Evolutionary conservation across 2,113 vertebrate genomes (phyloP).

Genomic region (Clinocottus analis): DNA sequence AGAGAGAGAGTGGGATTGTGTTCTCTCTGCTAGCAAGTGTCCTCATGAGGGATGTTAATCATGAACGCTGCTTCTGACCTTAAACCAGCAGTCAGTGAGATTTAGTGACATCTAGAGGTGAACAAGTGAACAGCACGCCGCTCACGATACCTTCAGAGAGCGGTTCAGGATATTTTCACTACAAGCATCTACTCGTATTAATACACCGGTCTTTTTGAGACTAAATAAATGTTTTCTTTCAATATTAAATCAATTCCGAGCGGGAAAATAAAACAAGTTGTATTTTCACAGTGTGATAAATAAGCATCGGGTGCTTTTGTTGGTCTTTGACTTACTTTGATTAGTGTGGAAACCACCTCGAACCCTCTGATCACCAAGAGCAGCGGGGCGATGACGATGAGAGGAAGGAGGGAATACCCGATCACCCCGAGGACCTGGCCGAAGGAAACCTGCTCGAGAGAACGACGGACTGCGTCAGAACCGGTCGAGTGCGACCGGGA

Average conservation of each 20-base stretch:
- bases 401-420: slow-evolving; percentile 97
- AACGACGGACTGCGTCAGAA: background rate
- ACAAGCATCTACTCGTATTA: background rate
- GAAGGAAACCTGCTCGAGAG: slow-evolving; percentile 89
- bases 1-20: too few species aligned
- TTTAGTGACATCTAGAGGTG: background rate
- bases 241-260: background rate
- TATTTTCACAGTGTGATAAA: background rate
- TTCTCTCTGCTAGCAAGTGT: too few species aligned
- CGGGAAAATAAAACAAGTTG: background rate
- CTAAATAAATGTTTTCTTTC: background rate
- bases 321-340: slow-evolving; percentile 90
- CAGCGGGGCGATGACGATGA: slow-evolving; percentile 95
- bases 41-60: background rate
- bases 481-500: too few species aligned
- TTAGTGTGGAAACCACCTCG: slow-evolving; percentile 92
- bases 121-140: too few species aligned
- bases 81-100: too few species aligned
- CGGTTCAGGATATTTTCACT: background rate
- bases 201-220: background rate
- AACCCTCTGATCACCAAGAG: slow-evolving; percentile 94
- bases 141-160: too few species aligned
- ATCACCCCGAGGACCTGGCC: slow-evolving; percentile 99
- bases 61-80: background rate
- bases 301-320: background rate